Evolutionary conservation across 1,140 invertebrate genomes (phyloP).

Genomic region (Dinoponera quadriceps): DNA sequence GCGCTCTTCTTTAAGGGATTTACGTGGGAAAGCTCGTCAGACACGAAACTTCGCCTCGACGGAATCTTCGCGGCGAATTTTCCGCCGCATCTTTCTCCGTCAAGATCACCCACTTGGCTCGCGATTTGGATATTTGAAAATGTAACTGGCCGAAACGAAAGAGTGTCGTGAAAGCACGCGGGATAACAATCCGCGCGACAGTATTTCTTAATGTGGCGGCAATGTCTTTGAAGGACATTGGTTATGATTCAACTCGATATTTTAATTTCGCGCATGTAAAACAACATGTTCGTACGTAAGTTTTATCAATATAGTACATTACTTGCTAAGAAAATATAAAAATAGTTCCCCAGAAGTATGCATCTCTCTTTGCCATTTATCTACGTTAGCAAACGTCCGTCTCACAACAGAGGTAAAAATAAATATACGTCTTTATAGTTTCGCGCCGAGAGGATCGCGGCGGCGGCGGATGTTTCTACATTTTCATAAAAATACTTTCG

Average conservation of each 20-base stretch:
- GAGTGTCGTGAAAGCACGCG: neutral
- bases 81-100: constrained; percentile 15
- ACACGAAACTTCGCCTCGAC: constrained; percentile 19
- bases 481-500: constrained; percentile 8
- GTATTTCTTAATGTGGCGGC: neutral
- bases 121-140: constrained; percentile 64
- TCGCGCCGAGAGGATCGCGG: neutral
- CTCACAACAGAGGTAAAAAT: neutral
- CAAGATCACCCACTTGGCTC: constrained; percentile 15
- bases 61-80: constrained; percentile 40
- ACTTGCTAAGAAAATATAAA: neutral
- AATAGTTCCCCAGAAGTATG: neutral
- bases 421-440: constrained; percentile 1
- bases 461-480: neutral
- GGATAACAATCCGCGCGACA: neutral
- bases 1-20: constrained; percentile 43
- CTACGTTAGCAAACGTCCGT: no score
- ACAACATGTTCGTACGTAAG: neutral
- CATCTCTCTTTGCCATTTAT: neutral
- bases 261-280: no score
- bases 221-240: neutral
- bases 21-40: constrained; percentile 30
- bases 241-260: no score
- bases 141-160: neutral
- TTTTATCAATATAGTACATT: neutral